Evolutionary conservation across 1,140 invertebrate species (phyloP), one percentile per base, ranked within the genome.

Genomic region (Procambarus virginalis): DNA sequence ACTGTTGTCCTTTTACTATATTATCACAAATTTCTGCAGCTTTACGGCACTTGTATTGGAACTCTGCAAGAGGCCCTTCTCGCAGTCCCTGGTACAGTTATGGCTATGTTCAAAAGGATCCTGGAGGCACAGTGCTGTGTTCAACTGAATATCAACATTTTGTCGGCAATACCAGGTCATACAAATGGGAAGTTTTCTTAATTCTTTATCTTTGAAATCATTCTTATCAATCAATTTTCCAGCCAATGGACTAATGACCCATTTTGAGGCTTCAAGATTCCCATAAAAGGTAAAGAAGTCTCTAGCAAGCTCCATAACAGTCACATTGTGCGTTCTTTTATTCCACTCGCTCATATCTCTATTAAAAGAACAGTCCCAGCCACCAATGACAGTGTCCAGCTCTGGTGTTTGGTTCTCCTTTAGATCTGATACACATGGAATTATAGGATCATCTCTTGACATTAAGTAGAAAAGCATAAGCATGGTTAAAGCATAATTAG

Each of bases 221-320:
- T 90, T 92, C 92, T 94, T 94, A 3, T 92, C 84, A 51, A 95
- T 86, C 17, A 93, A 81, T 14, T 91, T 86, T 0, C 95, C 96
- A 79, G 95, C 93, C 90, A 94, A 94, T 2, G 95, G 94, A 86
- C 94, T 95, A 76, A 96, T 94, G 14, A 96, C 93, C 68, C 94
- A 93, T 3, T 93, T 91, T 2, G 93, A 91, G 90, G 94, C 96
- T 34, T 95, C 92, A 91, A 96, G 96, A 73, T 93, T 92, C 0
- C 92, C 92, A 90, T 95, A 96, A 93, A 94, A 96, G 22, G 93
- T 91, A 90, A 96, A 96, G 93, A 96, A 96, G 17, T 95, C 95
- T n/a, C 93, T 91, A 3, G 96, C 88, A 20, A 96, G 86, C 78
- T 95, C 87, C 89, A 94, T 93, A 17, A 95, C 91, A 79, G 89